A percentile compares a stretch with the other conserved stretches of the same genome.
phyloP scores from a whole-genome alignment of 2,113 vertebrate species.

The Willisornis vidua region DNA sequence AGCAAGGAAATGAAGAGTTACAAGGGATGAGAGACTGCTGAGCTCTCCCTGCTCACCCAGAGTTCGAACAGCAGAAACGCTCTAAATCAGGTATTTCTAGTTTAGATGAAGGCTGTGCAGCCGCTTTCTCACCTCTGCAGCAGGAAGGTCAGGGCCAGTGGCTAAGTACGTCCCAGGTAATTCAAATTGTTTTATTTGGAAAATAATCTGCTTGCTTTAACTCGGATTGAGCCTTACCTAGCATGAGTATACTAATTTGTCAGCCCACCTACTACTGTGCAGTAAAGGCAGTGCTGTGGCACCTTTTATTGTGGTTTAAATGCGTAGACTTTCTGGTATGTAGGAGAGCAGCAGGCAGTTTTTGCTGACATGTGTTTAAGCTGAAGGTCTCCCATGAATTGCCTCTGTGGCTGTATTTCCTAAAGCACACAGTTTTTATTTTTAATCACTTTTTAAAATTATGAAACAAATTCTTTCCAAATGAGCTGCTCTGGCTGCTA shows the following conservation, averaged over 20 bases:
- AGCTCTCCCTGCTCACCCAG: not conserved
- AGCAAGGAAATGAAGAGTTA: not conserved
- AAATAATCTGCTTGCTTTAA: not conserved
- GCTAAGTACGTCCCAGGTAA: not conserved
- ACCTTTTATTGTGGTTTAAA: conserved; percentile 2
- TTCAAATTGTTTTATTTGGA: not conserved
- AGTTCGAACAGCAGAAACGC: not conserved
- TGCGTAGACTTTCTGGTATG: not conserved
- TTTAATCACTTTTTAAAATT: not conserved
- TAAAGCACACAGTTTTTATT: not conserved
- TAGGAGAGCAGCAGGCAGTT: conserved; percentile 6
- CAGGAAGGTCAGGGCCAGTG: not conserved
- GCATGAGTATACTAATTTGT: not conserved
- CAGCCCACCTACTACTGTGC: not conserved
- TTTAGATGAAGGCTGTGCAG: not conserved
- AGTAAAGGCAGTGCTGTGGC: not conserved
- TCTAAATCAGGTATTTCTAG: not conserved
- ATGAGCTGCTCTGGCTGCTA: not conserved
- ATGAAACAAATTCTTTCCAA: not conserved
- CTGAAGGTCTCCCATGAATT: not conserved
- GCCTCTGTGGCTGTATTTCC: not conserved
- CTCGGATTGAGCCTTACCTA: not conserved
- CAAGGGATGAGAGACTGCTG: not conserved
- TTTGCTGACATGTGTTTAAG: not conserved
- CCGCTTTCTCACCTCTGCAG: not conserved